These are phyloP conservation scores for Phymastichus coffea DNA, from an alignment of 1,140 invertebrate species.

Conservation along the genomic window DNA sequence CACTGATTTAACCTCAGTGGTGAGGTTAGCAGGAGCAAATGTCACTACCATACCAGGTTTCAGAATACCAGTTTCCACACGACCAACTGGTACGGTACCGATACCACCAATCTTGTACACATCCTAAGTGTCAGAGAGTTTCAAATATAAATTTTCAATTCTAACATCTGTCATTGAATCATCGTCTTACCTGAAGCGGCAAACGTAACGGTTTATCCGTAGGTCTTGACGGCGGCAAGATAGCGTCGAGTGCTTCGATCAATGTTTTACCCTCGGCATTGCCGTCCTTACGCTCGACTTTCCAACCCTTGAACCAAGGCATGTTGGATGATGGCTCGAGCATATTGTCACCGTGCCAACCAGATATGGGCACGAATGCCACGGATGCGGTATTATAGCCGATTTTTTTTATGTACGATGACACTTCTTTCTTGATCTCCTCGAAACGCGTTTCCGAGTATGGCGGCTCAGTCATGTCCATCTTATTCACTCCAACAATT, in stretches of 20 bases:
- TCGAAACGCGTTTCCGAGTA: slow-evolving; percentile 91
- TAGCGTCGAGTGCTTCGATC: slow-evolving; percentile 93
- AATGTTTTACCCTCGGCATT: slow-evolving; percentile 86
- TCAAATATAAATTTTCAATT: no score
- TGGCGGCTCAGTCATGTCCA: slow-evolving; percentile 97
- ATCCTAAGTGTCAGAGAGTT: no score
- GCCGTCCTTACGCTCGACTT: slow-evolving; percentile 87
- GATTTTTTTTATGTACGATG: slow-evolving; percentile 93
- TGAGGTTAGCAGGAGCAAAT: slow-evolving; percentile 90
- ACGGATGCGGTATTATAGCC: slow-evolving; percentile 96
- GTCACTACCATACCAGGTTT: slow-evolving; percentile 98
- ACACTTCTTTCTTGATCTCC: slow-evolving; percentile 97
- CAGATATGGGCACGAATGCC: slow-evolving; percentile 97
- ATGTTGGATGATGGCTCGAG: slow-evolving; percentile 89
- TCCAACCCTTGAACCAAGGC: slow-evolving; percentile 97
- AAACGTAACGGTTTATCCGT: slow-evolving; percentile 95
- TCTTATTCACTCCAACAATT: slow-evolving; percentile 98
- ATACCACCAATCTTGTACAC: slow-evolving; percentile 99
- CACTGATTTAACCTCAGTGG: slow-evolving; percentile 99
- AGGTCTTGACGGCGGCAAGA: slow-evolving; percentile 89
- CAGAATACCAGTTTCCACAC: slow-evolving; percentile 93
- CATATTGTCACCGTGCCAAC: slow-evolving; percentile 99
- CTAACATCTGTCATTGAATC: no score
- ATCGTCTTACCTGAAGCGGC: slow-evolving; percentile 76
- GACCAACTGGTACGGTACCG: slow-evolving; percentile 95